phyloP scores from a whole-genome alignment of 2,797 vertebrate species.

The Hydrophis major region DNA sequence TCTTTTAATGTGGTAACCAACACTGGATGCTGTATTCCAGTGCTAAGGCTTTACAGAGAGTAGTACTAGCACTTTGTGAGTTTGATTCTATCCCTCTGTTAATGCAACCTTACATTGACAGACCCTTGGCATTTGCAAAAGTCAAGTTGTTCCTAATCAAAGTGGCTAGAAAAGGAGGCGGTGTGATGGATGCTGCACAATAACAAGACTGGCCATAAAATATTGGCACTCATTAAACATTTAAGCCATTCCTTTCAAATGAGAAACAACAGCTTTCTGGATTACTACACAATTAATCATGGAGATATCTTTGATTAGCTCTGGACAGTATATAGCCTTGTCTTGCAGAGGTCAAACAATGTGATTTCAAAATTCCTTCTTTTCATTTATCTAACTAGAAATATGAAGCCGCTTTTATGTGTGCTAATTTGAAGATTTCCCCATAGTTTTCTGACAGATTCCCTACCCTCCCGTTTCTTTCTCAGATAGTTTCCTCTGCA shows the following conservation, averaged over 20 bases:
- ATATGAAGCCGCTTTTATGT: conserved; percentile 44
- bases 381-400: conserved; percentile 45
- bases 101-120: neutral
- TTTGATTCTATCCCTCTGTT: neutral
- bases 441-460: conserved; percentile 25
- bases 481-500: neutral
- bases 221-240: neutral
- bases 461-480: neutral
- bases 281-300: conserved; percentile 48
- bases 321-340: conserved; percentile 40
- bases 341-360: conserved; percentile 32
- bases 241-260: conserved; percentile 31
- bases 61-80: neutral
- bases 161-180: neutral
- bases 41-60: neutral
- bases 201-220: neutral
- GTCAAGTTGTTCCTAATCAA: neutral
- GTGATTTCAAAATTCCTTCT: conserved; percentile 48
- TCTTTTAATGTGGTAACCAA: neutral
- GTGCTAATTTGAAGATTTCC: neutral
- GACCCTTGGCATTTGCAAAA: neutral
- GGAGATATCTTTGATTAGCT: conserved; percentile 53
- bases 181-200: neutral
- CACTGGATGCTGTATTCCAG: neutral
- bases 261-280: conserved; percentile 34